Conservation (phyloP, 2,797 vertebrate species). For the Fistularia tabacaria region DNA sequence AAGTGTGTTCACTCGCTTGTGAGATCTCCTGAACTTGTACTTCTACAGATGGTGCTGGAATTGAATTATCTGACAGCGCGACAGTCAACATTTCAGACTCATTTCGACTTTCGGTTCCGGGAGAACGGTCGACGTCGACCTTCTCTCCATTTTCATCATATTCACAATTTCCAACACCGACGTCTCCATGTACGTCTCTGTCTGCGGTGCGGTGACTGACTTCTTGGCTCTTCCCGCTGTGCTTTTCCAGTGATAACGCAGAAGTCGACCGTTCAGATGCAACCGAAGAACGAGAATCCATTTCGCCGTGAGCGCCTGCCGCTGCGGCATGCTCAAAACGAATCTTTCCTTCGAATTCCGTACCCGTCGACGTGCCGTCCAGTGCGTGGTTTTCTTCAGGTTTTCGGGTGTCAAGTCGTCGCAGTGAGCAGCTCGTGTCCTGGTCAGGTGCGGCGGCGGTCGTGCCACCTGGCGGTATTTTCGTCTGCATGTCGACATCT, state of each 20-base stretch:
- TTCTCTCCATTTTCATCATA: conserved; percentile 1
- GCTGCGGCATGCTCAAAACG: conserved; percentile 9
- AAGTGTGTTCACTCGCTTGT: conserved; percentile 8
- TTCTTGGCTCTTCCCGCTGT: conserved; percentile 17
- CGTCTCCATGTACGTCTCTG: background rate
- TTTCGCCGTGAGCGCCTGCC: conserved; percentile 6
- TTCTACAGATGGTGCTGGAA: conserved; percentile 8
- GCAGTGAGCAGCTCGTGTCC: conserved; percentile 16
- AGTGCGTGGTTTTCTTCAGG: conserved; percentile 13
- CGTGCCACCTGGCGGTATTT: conserved; percentile 17
- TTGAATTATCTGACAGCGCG: conserved; percentile 2
- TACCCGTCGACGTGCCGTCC: conserved; percentile 2
- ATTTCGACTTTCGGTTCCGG: conserved; percentile 1
- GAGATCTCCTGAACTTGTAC: conserved; percentile 14
- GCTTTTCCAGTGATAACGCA: conserved; percentile 11
- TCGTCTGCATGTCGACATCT: conserved; percentile 6
- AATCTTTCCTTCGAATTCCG: conserved; percentile 3
- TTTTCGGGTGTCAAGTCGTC: conserved; percentile 4
- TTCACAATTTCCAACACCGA: conserved; percentile 5
- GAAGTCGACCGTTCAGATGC: conserved; percentile 14
- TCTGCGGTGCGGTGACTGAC: conserved; percentile 12
- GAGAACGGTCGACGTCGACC: background rate
- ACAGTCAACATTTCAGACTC: background rate
- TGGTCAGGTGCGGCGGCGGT: conserved; percentile 7
- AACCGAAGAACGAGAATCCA: conserved; percentile 1